Evolutionary conservation across 2,113 vertebrate genomes (phyloP), one percentile per base, ranked within the genome.

Genomic region (Zeus faber): DNA sequence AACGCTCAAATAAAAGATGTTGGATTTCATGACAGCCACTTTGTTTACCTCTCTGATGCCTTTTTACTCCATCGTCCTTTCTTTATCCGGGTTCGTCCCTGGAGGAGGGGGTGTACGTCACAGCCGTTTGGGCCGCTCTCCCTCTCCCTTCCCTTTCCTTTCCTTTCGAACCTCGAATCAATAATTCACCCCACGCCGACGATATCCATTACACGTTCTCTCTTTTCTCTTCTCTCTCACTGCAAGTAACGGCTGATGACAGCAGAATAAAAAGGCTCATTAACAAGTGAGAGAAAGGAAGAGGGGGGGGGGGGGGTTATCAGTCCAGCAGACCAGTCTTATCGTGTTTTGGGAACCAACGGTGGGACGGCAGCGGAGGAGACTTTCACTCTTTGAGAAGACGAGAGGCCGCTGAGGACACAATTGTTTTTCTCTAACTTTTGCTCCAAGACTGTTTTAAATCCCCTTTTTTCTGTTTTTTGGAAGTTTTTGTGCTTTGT

Each of bases 101-200:
- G n/a, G n/a, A n/a, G n/a, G n/a, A 45, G 44, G 2, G 18, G 3
- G 16, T 41, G 7, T 18, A 16, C 40, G 4, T 18, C 40, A 41
- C 40, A 41, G 40, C 7, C 4, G 17, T 11, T 5, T 11, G 18
- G 18, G 10, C 18, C 6, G 40, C 6, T 21, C 41, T 22, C 6
- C 9, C 41, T 10, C 41, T 10, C 3, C 31, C 31, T 11, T 9
- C 7, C 31, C 54, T 23, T 67, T 76, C 70, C 65, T 84, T 67
- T 77, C 56, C 77, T 83, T 80, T 73, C 72, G 79, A 60, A 18
- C 26, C 23, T 29, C 14, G 31, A 6, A 76, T 91, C 71, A 86
- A 90, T 90, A 84, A 89, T 90, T 88, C 18, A 89, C 50, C 47
- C 29, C 29, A 27, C 51, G 41, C 33, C 20, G 14, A 37, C 65